These are phyloP conservation scores for Scelioninae gen. 2 DNA, from an alignment of 2,888 invertebrate species.

Conservation along the genomic window DNA sequence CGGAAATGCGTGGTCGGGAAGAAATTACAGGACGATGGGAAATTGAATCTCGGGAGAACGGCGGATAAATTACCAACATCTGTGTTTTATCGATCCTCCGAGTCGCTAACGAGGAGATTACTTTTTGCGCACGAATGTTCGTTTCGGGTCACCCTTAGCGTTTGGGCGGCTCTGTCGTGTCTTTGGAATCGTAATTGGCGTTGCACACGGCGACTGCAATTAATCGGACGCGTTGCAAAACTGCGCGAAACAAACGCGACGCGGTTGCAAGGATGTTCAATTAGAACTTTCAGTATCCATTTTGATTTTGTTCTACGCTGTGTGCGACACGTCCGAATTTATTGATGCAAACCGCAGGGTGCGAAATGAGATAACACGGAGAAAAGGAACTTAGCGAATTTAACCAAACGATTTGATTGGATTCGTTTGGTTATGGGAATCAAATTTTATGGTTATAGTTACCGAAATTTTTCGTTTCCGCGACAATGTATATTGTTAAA, in stretches of 20 bases:
- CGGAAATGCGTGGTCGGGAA: background rate
- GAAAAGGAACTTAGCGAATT: too few species aligned
- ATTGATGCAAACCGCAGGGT: too few species aligned
- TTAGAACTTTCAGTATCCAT: conserved; percentile 28
- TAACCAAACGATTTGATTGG: too few species aligned
- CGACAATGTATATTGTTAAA: too few species aligned
- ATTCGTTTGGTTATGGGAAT: too few species aligned
- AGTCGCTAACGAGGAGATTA: conserved; percentile 38
- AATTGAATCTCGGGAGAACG: conserved; percentile 26
- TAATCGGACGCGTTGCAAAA: conserved; percentile 4
- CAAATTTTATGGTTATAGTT: too few species aligned
- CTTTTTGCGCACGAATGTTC: conserved; percentile 30
- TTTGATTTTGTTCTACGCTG: conserved; percentile 28
- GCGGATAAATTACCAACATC: conserved; percentile 46
- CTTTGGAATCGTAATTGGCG: conserved; percentile 7
- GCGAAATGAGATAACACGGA: too few species aligned
- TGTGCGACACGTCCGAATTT: too few species aligned
- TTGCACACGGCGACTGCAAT: background rate
- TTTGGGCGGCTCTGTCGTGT: background rate
- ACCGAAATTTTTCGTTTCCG: too few species aligned
- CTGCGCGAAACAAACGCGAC: background rate
- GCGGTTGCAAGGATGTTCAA: conserved; percentile 3
- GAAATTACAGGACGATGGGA: background rate
- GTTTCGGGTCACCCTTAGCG: background rate
- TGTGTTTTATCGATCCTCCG: conserved; percentile 47